Evolutionary conservation across 2,888 invertebrate genomes (phyloP), one percentile per base, ranked within the genome.

Genomic region (Abrostola triplasia): DNA sequence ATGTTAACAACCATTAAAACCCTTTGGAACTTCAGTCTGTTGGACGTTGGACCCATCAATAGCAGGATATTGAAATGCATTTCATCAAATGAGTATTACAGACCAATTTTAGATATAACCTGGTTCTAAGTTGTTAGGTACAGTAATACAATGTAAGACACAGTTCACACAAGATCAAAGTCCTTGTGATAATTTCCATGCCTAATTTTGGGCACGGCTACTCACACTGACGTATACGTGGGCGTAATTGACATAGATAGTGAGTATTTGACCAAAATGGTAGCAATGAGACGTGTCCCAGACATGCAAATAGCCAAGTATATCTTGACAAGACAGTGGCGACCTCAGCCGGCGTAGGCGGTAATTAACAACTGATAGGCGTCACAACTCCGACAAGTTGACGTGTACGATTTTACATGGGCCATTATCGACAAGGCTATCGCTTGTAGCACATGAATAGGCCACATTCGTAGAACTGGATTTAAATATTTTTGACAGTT

Each of bases 301-400:
- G 81, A 57, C 67, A 77, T 69, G 68, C 83, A 84, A 87, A 84
- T 81, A 76, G 59, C 52, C 69, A 64, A 67, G 49, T 64, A 56
- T 71, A 65, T 68, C 75, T 68, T 79, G 81, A 84, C 82, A 67
- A 76, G 84, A 83, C 79, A 81, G 73, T 67, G 64, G 79, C 84
- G 86, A 85, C 85, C 86, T 79, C 79, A 78, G 73, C 64, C 67
- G 64, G 73, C 67, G 91, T 89, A 81, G 92, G 92, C 78, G 88
- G 84, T 86, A 88, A 91, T 89, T 90, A 88, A 90, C 91, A 89
- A 75, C 76, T 83, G 81, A 87, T 85, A 86, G 89, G 90, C 84
- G 90, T 78, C 84, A 67, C 83, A 81, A 69, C 67, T 71, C 70
- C 70, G 77, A 85, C 81, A 84, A 74, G 72, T 76, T 82, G 85